Conservation (phyloP, 2,113 vertebrate species). For the Tor tambroides region DNA sequence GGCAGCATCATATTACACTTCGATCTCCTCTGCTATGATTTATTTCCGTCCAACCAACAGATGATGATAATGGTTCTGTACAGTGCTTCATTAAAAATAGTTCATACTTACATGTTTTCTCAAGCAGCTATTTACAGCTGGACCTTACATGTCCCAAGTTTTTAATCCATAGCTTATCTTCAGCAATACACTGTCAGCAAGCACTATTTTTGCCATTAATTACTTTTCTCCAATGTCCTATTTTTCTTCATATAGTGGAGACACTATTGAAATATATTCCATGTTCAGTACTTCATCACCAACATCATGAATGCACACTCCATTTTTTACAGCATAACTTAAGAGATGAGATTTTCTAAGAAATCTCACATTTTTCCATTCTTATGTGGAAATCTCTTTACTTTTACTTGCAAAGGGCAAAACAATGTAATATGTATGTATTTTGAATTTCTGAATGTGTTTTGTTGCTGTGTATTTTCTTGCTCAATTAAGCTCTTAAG, state of each 20-base stretch:
- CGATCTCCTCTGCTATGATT: not conserved
- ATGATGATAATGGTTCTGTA: not conserved
- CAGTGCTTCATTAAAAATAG: not conserved
- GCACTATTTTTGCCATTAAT: not conserved
- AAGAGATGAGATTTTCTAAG: not conserved
- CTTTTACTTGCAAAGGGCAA: slow-evolving; percentile 10
- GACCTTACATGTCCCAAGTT: not conserved
- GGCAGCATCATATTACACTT: not conserved
- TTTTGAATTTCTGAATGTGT: slow-evolving; percentile 28
- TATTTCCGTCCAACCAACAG: not conserved
- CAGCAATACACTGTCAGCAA: not conserved
- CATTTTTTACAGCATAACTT: not conserved
- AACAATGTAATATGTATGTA: slow-evolving; percentile 22
- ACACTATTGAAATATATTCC: too few species aligned
- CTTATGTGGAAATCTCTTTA: not conserved
- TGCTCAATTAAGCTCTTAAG: not conserved
- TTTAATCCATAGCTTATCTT: not conserved
- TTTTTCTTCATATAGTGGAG: not conserved
- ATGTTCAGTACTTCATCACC: not conserved
- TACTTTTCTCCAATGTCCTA: not conserved
- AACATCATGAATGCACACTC: not conserved
- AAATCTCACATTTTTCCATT: not conserved
- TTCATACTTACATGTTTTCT: not conserved
- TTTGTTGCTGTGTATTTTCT: slow-evolving; percentile 24
- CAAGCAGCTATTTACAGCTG: not conserved